Percentiles rank a stretch among this genome's conserved stretches.
Conservation (phyloP, 1,140 invertebrate genomes). For the Archegozetes longisetosus region DNA sequence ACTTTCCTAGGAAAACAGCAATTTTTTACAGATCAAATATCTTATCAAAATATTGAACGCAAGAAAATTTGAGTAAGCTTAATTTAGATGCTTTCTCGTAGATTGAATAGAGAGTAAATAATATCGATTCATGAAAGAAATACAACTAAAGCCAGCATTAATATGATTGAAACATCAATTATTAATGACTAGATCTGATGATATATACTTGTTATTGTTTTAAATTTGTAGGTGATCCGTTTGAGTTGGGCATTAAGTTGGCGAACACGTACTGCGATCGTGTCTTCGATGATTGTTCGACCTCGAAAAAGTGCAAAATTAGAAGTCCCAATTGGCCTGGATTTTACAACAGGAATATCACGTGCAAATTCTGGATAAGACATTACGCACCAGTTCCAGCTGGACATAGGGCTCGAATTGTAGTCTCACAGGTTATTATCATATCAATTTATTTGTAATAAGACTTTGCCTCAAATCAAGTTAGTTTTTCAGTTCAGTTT, state of each 20-base stretch:
- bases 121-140: no score
- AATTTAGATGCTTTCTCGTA: no score
- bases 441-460: not conserved
- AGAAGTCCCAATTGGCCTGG: constrained; percentile 22
- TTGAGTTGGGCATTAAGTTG: constrained; percentile 16
- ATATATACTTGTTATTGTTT: constrained; percentile 1
- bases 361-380: constrained; percentile 20
- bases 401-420: constrained; percentile 19
- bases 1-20: no score
- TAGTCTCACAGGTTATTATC: constrained; percentile 8
- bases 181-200: not conserved
- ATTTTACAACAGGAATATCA: constrained; percentile 22
- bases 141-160: no score
- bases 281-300: constrained; percentile 18
- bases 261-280: constrained; percentile 20
- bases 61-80: no score
- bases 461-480: not conserved
- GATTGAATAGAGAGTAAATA: no score
- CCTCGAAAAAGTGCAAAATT: constrained; percentile 19
- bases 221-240: not conserved
- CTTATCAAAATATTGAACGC: no score
- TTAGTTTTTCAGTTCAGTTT: not conserved
- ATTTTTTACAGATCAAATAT: no score
- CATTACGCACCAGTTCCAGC: constrained; percentile 17
- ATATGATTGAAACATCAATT: not conserved